A percentile compares a stretch with the other conserved stretches of the same genome.
These are phyloP conservation scores for Anolis sagrei DNA, from an alignment of 2,113 vertebrate genomes.

Conservation along the genomic window DNA sequence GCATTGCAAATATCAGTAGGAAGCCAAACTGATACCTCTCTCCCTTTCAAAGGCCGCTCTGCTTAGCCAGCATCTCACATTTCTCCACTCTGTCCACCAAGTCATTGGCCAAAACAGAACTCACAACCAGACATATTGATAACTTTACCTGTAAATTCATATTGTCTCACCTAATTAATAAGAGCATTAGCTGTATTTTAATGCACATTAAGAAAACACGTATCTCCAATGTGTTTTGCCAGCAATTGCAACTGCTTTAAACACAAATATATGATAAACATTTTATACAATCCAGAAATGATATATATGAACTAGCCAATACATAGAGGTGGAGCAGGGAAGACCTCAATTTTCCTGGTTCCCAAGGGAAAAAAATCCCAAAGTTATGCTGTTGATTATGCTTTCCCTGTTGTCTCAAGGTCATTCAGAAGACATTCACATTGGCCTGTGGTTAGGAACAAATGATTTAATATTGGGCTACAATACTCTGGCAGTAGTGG, in stretches of 20 bases:
- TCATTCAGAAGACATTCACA: not conserved
- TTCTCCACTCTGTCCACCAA: no score
- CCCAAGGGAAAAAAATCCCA: not conserved
- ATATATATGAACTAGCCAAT: not conserved
- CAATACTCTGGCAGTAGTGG: slow-evolving; percentile 28
- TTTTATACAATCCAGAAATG: not conserved
- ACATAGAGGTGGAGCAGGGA: no score
- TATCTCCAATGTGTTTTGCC: not conserved
- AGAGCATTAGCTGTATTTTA: not conserved
- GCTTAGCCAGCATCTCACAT: no score
- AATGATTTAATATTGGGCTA: slow-evolving; percentile 38
- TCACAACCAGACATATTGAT: no score
- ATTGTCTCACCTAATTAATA: not conserved
- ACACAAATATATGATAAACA: not conserved
- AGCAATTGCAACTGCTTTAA: not conserved
- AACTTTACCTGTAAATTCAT: no score
- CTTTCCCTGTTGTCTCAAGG: slow-evolving; percentile 28
- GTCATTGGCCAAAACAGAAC: no score
- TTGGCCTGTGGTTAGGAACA: not conserved
- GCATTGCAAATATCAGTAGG: no score
- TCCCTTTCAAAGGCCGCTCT: no score
- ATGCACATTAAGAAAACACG: not conserved
- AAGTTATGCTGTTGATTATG: not conserved
- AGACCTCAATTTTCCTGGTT: not conserved
- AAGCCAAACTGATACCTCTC: no score